These are phyloP conservation scores for Eurypyga helias DNA, from an alignment of 2,113 vertebrate species.

Conservation along the genomic window DNA sequence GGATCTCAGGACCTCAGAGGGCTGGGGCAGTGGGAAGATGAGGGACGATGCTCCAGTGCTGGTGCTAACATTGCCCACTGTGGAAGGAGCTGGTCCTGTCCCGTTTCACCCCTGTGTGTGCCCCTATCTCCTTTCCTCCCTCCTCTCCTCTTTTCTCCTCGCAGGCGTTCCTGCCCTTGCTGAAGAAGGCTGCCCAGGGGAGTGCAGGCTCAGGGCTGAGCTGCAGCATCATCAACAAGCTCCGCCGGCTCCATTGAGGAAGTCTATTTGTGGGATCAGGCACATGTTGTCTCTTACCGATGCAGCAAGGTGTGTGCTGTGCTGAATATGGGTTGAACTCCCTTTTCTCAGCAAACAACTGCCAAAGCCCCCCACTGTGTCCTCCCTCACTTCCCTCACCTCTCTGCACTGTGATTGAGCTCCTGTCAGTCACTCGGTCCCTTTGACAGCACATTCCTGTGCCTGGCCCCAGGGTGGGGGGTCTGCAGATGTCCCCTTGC, in stretches of 20 bases:
- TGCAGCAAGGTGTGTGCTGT: slow-evolving; percentile 52
- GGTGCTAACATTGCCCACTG: rapidly evolving
- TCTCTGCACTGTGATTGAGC: not conserved
- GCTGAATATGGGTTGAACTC: too few relatives aligned
- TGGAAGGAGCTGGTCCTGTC: not conserved
- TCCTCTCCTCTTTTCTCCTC: too few relatives aligned
- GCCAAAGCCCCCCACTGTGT: too few relatives aligned
- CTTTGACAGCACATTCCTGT: rapidly evolving
- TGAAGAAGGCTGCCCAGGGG: slow-evolving; percentile 31
- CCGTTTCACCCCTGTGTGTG: rapidly evolving
- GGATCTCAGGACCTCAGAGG: not conserved
- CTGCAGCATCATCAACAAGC: slow-evolving; percentile 53
- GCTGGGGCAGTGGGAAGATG: not conserved
- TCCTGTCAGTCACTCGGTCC: not conserved
- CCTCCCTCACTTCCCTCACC: too few relatives aligned
- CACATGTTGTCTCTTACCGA: not conserved
- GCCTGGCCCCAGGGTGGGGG: rapidly evolving
- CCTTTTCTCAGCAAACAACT: too few relatives aligned
- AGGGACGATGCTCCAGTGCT: not conserved
- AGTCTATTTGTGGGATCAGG: not conserved
- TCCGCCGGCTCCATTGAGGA: slow-evolving; percentile 12
- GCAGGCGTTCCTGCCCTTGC: not conserved
- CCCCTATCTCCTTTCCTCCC: not conserved
- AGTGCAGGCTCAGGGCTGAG: not conserved
- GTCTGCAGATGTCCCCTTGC: not conserved